Conservation (phyloP, 2,888 invertebrate species). For the Chrysolina oricalcia region DNA sequence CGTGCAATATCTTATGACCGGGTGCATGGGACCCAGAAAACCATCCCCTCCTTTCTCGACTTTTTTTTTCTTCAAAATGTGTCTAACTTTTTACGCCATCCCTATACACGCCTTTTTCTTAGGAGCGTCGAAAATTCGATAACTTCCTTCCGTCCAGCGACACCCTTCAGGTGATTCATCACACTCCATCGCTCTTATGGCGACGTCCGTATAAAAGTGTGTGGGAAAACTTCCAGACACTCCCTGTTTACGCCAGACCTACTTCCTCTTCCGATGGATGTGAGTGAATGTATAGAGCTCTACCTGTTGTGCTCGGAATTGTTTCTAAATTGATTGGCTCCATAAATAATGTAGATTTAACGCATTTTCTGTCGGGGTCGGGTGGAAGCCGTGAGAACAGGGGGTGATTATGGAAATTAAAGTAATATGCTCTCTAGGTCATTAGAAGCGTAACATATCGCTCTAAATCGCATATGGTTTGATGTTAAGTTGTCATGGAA, state of each 20-base stretch:
- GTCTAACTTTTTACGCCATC: not conserved
- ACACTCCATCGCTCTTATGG: not conserved
- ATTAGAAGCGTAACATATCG: not conserved
- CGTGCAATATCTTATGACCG: no score
- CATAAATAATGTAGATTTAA: constrained; percentile 34
- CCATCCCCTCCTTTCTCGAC: no score
- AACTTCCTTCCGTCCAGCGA: not conserved
- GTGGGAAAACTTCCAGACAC: constrained; percentile 38
- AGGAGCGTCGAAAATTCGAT: not conserved
- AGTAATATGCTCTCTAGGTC: not conserved
- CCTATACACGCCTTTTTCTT: not conserved
- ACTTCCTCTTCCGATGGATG: constrained; percentile 45
- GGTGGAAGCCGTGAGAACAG: constrained; percentile 22
- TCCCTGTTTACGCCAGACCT: constrained; percentile 44
- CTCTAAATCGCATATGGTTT: not conserved
- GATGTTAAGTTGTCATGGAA: not conserved
- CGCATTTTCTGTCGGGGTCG: constrained; percentile 16
- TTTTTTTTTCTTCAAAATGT: not conserved
- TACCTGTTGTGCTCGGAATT: constrained; percentile 28
- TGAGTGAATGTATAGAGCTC: not conserved
- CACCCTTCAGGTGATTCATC: constrained; percentile 8
- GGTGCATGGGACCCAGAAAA: no score
- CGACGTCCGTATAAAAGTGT: constrained; percentile 1
- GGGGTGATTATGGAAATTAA: constrained; percentile 24
- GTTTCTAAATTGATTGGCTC: constrained; percentile 21